Conservation (phyloP, 2,113 vertebrate genomes). For the Aptenodytes patagonicus region DNA sequence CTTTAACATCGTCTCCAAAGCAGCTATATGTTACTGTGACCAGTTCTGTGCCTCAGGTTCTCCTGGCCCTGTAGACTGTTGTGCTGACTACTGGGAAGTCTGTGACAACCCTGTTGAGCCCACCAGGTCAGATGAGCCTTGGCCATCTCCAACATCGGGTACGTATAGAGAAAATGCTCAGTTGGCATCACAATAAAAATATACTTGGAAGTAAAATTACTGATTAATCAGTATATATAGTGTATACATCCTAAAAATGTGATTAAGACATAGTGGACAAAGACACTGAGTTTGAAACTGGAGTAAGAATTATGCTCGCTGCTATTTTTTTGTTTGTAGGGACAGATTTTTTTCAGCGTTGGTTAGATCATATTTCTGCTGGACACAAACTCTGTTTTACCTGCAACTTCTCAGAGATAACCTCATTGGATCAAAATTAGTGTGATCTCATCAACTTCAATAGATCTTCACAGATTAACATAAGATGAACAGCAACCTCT, state of each 20-base stretch:
- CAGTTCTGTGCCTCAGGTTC: slow-evolving; percentile 62
- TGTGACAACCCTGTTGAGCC: neutral
- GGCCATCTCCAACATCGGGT: slow-evolving; percentile 42
- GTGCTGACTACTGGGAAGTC: slow-evolving; percentile 73
- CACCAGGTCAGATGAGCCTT: slow-evolving; percentile 3
- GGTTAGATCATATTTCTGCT: neutral
- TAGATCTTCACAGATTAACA: neutral
- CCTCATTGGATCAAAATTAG: neutral
- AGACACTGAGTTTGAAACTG: neutral
- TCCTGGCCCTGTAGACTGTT: slow-evolving; percentile 70
- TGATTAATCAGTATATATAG: neutral
- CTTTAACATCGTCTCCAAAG: slow-evolving; percentile 54
- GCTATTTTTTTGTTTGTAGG: neutral
- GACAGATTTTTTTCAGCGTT: neutral
- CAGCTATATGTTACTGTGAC: slow-evolving; percentile 77
- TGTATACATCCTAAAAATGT: neutral
- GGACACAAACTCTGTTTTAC: neutral
- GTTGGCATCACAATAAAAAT: neutral
- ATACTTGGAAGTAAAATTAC: neutral
- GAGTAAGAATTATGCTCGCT: neutral
- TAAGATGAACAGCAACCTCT: neutral
- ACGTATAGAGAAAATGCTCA: neutral
- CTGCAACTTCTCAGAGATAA: neutral
- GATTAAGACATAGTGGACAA: neutral
- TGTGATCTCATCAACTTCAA: neutral